phyloP scores from a whole-genome alignment of 2,797 vertebrate genomes.

The Microtus agrestis region DNA sequence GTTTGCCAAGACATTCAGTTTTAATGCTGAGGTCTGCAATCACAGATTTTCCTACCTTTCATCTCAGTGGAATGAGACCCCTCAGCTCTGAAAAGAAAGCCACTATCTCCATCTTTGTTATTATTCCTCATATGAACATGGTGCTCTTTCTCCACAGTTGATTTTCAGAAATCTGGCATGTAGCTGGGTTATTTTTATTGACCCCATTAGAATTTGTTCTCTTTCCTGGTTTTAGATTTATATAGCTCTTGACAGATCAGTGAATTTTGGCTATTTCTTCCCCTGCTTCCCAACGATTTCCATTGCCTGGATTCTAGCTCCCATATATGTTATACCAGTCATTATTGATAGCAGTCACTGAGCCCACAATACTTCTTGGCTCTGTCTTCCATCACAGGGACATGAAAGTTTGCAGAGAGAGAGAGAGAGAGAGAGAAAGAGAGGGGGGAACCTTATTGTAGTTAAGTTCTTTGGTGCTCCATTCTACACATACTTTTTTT shows the following conservation, averaged over 20 bases:
- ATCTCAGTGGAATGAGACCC: neutral
- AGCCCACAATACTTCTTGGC: neutral
- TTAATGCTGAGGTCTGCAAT: neutral
- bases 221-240: conserved; percentile 9
- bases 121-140: fast-evolving
- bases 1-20: neutral
- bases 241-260: neutral
- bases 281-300: neutral
- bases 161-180: neutral
- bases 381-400: neutral
- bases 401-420: neutral
- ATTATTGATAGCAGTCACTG: neutral
- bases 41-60: neutral
- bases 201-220: neutral
- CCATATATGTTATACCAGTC: neutral
- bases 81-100: neutral
- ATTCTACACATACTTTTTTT: neutral
- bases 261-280: neutral
- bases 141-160: neutral
- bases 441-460: fast-evolving
- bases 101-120: neutral
- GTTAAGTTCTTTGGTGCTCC: neutral
- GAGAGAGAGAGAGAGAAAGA: no score
- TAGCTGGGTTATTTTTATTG: neutral
- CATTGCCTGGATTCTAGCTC: conserved; percentile 11